A percentile compares a stretch with the other conserved stretches of the same genome.
Conservation (phyloP, 2,113 vertebrate species). For the Barbus barbus region DNA sequence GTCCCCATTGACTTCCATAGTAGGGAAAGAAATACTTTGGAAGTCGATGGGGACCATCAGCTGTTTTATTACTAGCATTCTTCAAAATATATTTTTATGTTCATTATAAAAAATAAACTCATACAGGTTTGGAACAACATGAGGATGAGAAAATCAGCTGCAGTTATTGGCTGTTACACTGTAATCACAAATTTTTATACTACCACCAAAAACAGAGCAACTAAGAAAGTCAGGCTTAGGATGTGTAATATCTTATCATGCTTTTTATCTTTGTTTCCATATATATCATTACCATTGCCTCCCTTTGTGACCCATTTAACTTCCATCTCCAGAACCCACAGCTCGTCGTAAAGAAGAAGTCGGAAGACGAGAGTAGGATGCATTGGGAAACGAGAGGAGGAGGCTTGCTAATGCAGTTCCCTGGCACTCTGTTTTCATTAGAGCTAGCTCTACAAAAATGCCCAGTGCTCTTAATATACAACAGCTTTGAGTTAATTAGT, state of each 20-base stretch:
- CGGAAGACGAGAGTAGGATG: conserved; percentile 30
- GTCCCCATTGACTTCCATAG: too few species aligned
- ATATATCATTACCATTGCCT: conserved; percentile 44
- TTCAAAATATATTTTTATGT: too few species aligned
- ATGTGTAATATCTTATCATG: conserved; percentile 10
- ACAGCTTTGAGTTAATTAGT: conserved; percentile 75
- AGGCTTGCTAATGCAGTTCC: conserved; percentile 51
- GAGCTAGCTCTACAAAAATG: conserved; percentile 56
- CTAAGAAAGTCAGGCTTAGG: neutral
- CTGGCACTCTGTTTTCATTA: conserved; percentile 68
- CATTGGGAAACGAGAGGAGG: conserved; percentile 40
- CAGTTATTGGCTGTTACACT: conserved; percentile 29
- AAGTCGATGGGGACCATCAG: too few species aligned
- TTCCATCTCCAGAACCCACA: conserved; percentile 41
- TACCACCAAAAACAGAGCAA: neutral
- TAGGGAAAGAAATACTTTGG: too few species aligned
- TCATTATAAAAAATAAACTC: too few species aligned
- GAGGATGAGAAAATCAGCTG: conserved; percentile 35
- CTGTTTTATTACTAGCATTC: too few species aligned
- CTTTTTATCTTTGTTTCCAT: conserved; percentile 57
- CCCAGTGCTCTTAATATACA: conserved; percentile 67
- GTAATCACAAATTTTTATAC: neutral
- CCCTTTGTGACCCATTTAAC: conserved; percentile 42
- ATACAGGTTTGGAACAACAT: too few species aligned
- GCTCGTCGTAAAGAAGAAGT: conserved; percentile 35